Evolutionary conservation across 2,888 invertebrate genomes (phyloP).

Genomic region (Sympetrum striolatum): DNA sequence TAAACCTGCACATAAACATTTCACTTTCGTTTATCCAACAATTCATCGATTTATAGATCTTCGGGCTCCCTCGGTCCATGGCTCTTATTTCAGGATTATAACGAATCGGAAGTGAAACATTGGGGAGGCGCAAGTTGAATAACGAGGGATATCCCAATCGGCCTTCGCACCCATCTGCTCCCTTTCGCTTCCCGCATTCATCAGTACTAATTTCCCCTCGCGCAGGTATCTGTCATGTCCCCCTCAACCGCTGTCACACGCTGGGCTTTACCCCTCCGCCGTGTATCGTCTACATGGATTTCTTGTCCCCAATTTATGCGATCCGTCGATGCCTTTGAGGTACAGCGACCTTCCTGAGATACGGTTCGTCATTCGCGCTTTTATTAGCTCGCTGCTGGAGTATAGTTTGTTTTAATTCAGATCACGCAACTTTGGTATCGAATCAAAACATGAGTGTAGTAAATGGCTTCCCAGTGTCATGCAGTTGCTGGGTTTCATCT

Average conservation of each 20-base stretch:
- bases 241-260: neutral
- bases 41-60: no score
- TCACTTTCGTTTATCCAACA: no score
- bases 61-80: neutral
- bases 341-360: neutral
- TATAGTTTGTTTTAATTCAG: no score
- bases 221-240: neutral
- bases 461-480: no score
- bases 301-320: neutral
- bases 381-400: no score
- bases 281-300: neutral
- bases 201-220: conserved; percentile 28
- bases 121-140: neutral
- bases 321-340: neutral
- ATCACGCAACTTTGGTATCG: no score
- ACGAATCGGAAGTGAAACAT: neutral
- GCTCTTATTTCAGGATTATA: neutral
- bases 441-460: no score
- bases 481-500: no score
- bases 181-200: conserved; percentile 21
- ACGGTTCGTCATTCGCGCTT: no score
- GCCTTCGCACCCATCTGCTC: neutral
- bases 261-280: neutral
- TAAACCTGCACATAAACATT: no score
- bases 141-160: neutral